phyloP scores from a whole-genome alignment of 2,797 vertebrate genomes.

The Clarias pachynema region DNA sequence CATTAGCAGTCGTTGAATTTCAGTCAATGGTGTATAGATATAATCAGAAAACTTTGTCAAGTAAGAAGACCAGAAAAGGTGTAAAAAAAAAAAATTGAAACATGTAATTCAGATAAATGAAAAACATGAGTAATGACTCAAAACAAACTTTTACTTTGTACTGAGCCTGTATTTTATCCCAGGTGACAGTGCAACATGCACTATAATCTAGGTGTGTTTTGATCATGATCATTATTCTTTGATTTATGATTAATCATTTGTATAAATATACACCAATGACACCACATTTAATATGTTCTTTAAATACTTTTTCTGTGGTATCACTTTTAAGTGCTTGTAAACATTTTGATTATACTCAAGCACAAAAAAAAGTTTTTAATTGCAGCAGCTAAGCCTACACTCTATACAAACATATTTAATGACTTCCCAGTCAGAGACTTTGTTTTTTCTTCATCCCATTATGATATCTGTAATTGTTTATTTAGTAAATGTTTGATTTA shows the following conservation, averaged over 20 bases:
- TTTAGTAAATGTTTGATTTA: conserved; percentile 6
- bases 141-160: neutral
- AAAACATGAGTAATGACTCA: neutral
- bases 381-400: neutral
- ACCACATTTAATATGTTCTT: neutral
- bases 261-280: neutral
- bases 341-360: neutral
- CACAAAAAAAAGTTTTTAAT: conserved; percentile 5
- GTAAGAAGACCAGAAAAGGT: neutral
- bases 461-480: neutral
- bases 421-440: neutral
- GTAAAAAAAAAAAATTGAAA: neutral
- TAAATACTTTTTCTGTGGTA: neutral
- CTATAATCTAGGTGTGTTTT: neutral
- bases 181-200: neutral
- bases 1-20: conserved; percentile 56
- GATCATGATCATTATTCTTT: neutral
- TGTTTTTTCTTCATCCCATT: neutral
- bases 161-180: neutral
- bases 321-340: neutral
- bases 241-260: neutral
- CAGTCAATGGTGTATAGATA: conserved; percentile 39
- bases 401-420: conserved; percentile 18
- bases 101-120: neutral
- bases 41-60: neutral